Conservation (phyloP, 2,888 invertebrate species). For the Philonicus albiceps region DNA sequence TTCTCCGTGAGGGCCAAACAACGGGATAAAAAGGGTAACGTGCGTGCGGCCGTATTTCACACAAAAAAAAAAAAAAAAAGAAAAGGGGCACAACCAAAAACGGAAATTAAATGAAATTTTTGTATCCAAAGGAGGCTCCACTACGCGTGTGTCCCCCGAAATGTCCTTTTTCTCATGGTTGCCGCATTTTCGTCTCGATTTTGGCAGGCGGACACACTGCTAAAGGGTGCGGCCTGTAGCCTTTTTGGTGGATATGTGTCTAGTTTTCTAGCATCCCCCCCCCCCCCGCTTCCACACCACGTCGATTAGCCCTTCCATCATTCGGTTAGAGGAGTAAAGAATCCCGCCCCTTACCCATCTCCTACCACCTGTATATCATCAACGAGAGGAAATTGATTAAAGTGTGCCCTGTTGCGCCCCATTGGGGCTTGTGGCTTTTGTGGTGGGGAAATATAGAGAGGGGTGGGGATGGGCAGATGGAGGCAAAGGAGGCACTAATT, state of each 20-base stretch:
- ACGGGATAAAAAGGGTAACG: not conserved
- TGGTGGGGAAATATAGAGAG: too few relatives aligned
- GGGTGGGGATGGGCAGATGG: not conserved
- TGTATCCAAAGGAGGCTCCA: not conserved
- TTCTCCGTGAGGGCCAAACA: not conserved
- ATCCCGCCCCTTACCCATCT: not conserved
- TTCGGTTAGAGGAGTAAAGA: not conserved
- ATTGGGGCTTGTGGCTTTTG: not conserved
- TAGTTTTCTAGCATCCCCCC: too few relatives aligned
- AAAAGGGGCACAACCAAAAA: not conserved
- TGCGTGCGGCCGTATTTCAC: not conserved
- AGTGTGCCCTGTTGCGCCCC: slow-evolving; percentile 9
- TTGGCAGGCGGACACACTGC: too few relatives aligned
- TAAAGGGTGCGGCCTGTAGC: too few relatives aligned
- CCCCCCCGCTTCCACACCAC: not conserved
- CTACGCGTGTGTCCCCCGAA: not conserved
- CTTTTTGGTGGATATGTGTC: too few relatives aligned
- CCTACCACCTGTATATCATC: not conserved
- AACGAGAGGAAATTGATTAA: slow-evolving; percentile 30
- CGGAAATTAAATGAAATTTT: not conserved
- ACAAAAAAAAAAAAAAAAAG: not conserved
- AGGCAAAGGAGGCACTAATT: not conserved
- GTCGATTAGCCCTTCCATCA: not conserved
- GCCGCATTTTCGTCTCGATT: too few relatives aligned
- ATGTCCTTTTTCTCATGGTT: not conserved